Base-by-base conservation (phyloP, 2,888 invertebrate species). In the Acrobasis suavella region DNA sequence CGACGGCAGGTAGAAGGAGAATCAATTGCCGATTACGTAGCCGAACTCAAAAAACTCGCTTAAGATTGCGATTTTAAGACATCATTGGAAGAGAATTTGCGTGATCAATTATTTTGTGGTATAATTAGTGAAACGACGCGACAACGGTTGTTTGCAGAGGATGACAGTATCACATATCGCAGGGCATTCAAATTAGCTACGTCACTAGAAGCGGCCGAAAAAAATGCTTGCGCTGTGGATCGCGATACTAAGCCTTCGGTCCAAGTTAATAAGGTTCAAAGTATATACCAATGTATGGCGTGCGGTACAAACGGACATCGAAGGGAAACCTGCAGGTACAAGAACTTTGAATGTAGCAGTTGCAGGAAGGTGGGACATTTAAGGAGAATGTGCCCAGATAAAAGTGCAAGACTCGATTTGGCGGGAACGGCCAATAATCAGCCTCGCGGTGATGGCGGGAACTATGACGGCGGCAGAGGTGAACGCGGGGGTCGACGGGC, bases 41-140 rank as follows among this genome's bases (percentile, higher is more conserved):
- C 65, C 1, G 58, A 56, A 12, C 22, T 66, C 0, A 67, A 66
- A 17, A 65, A 62, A 39, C 32, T 67, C 15, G 52, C 69, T 0
- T 64, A 62, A 14, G 16, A 62, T 0, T 70, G 70, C 15, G 64
- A 64, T 9, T 67, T 68, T 22, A 64, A 60, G 0, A 2, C 9
- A 0, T 39, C 50, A 22, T 63, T 77, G 9, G 37, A 65, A 9
- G 75, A 74, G 37, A 74, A 68, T 46, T 50, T 75, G 12, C 50
- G 73, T 0, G 72, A 74, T 54, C 73, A 73, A 42, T 65, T 73
- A 1, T 67, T 66, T 2, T 71, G 69, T 22, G 69, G 68, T 0
- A 22, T 70, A 15, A n/a, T 0, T 0, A 66, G 60, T 37, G 71
- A 70, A 9, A 50, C 7, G 0, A 68, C 69, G 3, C 60, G 70